phyloP scores from a whole-genome alignment of 2,113 vertebrate genomes.

The Nannospalax galili region DNA sequence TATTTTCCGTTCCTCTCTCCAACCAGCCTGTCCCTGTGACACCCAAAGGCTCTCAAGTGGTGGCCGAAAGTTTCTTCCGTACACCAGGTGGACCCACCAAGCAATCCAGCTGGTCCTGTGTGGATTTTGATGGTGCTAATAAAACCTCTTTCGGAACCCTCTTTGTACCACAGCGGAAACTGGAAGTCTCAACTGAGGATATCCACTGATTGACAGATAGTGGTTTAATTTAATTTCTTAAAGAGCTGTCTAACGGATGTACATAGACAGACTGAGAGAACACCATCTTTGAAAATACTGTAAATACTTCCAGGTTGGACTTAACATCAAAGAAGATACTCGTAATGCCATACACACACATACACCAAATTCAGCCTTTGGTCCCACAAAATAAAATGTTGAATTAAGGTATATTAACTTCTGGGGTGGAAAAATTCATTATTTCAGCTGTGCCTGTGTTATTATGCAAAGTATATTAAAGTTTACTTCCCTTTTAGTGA shows the following conservation, averaged over 20 bases:
- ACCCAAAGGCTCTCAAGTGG: constrained; percentile 86
- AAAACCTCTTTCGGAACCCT: constrained; percentile 82
- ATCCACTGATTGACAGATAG: constrained; percentile 67
- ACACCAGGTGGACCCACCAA: constrained; percentile 88
- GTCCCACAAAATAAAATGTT: constrained; percentile 70
- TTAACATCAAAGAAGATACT: constrained; percentile 77
- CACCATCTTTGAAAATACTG: constrained; percentile 65
- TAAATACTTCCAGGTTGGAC: constrained; percentile 63
- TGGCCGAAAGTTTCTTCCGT: constrained; percentile 91
- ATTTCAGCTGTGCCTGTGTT: constrained; percentile 56
- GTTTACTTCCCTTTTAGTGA: constrained; percentile 70
- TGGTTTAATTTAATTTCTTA: constrained; percentile 43
- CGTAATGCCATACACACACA: not conserved
- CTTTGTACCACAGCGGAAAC: constrained; percentile 92
- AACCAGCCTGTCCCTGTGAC: constrained; percentile 89
- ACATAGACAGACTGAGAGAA: constrained; percentile 46
- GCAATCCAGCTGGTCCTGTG: constrained; percentile 73
- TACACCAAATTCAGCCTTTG: constrained; percentile 41
- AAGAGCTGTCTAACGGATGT: constrained; percentile 43
- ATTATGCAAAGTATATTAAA: constrained; percentile 78
- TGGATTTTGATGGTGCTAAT: constrained; percentile 76
- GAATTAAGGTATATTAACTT: constrained; percentile 72
- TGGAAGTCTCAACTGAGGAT: constrained; percentile 91
- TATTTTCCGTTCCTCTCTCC: constrained; percentile 36
- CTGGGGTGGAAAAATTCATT: constrained; percentile 50